Evolutionary conservation across 2,113 vertebrate genomes (phyloP).

Genomic region (Heliornis fulica): DNA sequence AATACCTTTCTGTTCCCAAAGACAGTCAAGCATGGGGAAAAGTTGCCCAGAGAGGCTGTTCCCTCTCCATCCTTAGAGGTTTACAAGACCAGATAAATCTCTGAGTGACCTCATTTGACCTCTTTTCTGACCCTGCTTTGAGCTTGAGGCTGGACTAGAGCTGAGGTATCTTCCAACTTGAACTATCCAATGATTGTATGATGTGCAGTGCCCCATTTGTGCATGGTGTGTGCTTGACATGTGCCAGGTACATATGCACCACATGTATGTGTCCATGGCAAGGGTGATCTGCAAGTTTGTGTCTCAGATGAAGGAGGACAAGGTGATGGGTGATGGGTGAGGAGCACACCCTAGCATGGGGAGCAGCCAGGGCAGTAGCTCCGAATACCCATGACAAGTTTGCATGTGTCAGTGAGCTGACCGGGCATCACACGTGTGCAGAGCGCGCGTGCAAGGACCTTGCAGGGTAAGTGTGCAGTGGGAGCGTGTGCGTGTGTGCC

Average conservation of each 20-base stretch:
- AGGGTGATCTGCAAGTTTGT: not conserved
- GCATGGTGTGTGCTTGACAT: fast-evolving
- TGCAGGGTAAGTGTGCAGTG: not conserved
- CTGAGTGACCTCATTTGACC: not conserved
- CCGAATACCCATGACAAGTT: fast-evolving
- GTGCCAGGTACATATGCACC: not conserved
- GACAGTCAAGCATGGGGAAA: not conserved
- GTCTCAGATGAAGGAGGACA: not conserved
- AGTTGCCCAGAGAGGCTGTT: not conserved
- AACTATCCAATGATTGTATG: not conserved
- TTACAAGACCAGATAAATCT: not conserved
- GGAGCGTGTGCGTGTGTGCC: not conserved
- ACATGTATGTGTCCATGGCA: fast-evolving
- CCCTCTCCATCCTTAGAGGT: not conserved
- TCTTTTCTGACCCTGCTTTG: not conserved
- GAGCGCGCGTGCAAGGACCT: not conserved
- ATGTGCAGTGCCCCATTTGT: not conserved
- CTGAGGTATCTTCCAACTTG: not conserved
- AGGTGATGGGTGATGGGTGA: not conserved
- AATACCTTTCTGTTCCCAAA: not conserved
- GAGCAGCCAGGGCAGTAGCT: not conserved
- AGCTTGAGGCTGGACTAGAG: not conserved
- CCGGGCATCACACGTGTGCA: fast-evolving
- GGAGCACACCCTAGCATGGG: not conserved
- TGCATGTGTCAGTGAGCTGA: fast-evolving